Percentiles rank a stretch among this genome's conserved stretches.
These are phyloP conservation scores for Sylvicapra grimmia DNA, from an alignment of 2,113 vertebrate genomes.

Conservation along the genomic window DNA sequence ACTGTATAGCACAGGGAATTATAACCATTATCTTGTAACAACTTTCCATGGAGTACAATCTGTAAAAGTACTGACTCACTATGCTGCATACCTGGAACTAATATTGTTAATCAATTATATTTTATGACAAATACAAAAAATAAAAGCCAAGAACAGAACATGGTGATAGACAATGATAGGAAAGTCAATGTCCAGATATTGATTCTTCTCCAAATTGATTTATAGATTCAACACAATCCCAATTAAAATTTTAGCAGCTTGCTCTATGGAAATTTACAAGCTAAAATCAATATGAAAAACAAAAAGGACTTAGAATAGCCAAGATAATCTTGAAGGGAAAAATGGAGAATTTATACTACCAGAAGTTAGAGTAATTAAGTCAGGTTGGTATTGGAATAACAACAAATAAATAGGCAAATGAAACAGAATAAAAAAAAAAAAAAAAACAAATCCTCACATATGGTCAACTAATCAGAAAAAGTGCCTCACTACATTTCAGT, in stretches of 20 bases:
- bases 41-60: not conserved
- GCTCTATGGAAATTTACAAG: not conserved
- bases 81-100: not conserved
- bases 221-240: not conserved
- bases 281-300: not conserved
- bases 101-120: not conserved
- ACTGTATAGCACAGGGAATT: not conserved
- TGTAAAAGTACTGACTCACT: not conserved
- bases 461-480: not conserved
- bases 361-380: not conserved
- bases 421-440: not conserved
- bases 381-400: not conserved
- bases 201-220: not conserved
- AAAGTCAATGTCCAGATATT: not conserved
- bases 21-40: not conserved
- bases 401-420: not conserved
- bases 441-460: not conserved
- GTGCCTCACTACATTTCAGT: not conserved
- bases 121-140: not conserved
- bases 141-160: not conserved
- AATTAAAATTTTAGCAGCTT: not conserved
- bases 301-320: not conserved
- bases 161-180: not conserved
- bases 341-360: not conserved
- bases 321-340: not conserved